Conservation (phyloP, 2,113 vertebrate species). For the Paramisgurnus dabryanus region DNA sequence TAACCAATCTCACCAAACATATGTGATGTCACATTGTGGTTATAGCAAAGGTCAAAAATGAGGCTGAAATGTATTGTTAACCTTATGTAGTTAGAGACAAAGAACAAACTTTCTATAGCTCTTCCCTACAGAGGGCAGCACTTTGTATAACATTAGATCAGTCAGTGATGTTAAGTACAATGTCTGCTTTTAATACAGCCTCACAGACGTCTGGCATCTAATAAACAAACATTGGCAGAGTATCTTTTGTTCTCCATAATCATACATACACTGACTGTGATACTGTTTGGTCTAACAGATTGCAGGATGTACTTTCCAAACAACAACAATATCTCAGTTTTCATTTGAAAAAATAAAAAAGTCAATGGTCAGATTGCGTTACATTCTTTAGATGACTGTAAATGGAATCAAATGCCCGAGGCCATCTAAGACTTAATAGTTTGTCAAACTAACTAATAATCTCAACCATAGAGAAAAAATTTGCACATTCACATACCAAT, state of each 20-base stretch:
- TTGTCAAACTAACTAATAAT: no score
- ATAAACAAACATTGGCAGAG: neutral
- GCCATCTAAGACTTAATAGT: no score
- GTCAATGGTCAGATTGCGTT: no score
- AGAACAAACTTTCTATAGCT: no score
- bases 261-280: neutral
- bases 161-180: neutral
- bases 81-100: no score
- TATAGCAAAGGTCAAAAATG: neutral
- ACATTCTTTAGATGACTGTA: no score
- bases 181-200: neutral
- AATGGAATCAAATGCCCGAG: no score
- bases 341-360: no score
- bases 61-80: no score
- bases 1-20: no score
- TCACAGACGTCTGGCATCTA: conserved; percentile 1
- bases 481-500: neutral
- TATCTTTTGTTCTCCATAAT: neutral
- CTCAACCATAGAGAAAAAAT: neutral
- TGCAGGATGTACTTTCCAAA: neutral
- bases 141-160: neutral
- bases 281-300: neutral
- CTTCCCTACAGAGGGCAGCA: neutral
- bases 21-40: neutral
- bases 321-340: neutral